phyloP scores from a whole-genome alignment of 2,888 invertebrate genomes.

The Apamea crenata region DNA sequence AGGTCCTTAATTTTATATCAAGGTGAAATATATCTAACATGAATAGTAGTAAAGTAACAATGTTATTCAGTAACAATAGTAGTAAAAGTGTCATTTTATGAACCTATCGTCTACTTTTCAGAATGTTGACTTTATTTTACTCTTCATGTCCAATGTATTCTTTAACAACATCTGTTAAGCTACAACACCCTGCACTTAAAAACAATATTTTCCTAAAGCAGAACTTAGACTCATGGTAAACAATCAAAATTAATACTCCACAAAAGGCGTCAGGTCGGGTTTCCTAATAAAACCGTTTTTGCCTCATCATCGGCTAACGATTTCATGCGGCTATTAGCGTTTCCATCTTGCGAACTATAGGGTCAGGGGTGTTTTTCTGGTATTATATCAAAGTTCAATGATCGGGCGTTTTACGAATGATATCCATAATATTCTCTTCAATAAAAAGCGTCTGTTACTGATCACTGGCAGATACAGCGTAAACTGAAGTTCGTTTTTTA shows the following conservation, averaged over 20 bases:
- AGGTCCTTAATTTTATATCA: neutral
- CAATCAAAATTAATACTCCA: constrained; percentile 40
- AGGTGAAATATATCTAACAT: neutral
- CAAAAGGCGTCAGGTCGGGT: constrained; percentile 34
- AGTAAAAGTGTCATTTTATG: neutral
- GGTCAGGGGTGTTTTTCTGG: constrained; percentile 44
- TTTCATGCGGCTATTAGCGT: constrained; percentile 63
- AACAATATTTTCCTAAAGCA: neutral
- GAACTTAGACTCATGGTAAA: constrained; percentile 11
- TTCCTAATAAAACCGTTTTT: constrained; percentile 63
- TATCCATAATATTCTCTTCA: neutral
- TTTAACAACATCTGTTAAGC: no score
- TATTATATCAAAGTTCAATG: constrained; percentile 37
- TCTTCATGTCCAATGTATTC: neutral
- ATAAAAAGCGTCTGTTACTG: neutral
- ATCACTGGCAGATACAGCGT: neutral
- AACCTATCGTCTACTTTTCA: neutral
- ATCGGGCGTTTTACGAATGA: constrained; percentile 9
- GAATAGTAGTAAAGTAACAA: neutral
- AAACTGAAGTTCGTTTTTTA: neutral
- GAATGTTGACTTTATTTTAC: neutral
- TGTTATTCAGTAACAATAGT: no score
- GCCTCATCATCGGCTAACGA: constrained; percentile 66
- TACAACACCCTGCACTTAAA: neutral
- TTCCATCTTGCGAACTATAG: constrained; percentile 38